These are phyloP conservation scores for Mystacornis crossleyi DNA, from an alignment of 2,113 vertebrate genomes.

Conservation along the genomic window DNA sequence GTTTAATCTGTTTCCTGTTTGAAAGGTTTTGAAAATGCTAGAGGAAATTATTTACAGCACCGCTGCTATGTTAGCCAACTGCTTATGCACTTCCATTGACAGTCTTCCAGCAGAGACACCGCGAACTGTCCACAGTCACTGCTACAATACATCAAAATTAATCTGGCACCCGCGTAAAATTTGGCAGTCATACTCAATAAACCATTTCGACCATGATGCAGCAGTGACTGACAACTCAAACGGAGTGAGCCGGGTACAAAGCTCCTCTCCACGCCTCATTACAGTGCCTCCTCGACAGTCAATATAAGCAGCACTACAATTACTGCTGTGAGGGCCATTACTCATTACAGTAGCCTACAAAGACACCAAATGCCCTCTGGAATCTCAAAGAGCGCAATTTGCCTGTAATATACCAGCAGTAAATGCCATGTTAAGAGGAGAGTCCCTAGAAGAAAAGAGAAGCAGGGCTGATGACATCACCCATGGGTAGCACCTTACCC, in stretches of 20 bases:
- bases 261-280: conserved; percentile 53
- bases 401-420: not conserved
- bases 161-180: conserved; percentile 70
- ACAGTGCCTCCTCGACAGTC: not conserved
- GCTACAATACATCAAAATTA: conserved; percentile 65
- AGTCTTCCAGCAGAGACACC: conserved; percentile 41
- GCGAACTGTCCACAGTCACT: conserved; percentile 17
- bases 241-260: not conserved
- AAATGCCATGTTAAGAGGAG: not conserved
- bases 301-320: not conserved
- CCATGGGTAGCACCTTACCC: not conserved
- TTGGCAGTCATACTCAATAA: conserved; percentile 73
- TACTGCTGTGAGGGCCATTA: not conserved
- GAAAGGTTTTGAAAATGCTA: conserved; percentile 7
- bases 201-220: conserved; percentile 11
- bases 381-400: not conserved
- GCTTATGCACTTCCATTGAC: conserved; percentile 36
- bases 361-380: not conserved
- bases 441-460: not conserved
- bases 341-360: not conserved
- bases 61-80: not conserved
- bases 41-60: conserved; percentile 28
- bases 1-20: not conserved
- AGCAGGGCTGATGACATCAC: not conserved
- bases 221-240: conserved; percentile 60